Base-by-base conservation (phyloP, 2,113 vertebrate species). In the Ellobius talpinus region DNA sequence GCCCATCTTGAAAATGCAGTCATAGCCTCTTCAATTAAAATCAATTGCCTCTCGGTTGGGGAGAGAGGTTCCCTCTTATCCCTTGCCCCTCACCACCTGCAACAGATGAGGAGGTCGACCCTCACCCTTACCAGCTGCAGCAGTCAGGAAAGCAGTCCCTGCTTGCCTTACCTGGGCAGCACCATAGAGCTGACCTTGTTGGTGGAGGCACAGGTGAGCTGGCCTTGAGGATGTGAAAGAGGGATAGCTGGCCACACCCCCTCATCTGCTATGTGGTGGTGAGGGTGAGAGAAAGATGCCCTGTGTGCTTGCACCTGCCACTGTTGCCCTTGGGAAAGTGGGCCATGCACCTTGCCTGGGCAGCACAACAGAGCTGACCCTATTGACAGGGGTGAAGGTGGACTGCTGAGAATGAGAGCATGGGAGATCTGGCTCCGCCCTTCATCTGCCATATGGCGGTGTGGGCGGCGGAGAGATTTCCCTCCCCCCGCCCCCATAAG, bases 401-500 rank as follows among this genome's bases (percentile, higher is more conserved):
- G n/a, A n/a, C 17, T 3, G 33, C 6, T 33, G 7, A 70, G 17
- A 70, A 21, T 9, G 17, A 19, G 36, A n/a, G 68, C 1, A n/a
- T 19, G 7, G 7, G 70, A 39, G 17, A n/a, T 72, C 70, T 10
- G 36, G 70, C 19, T 4, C 19, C 3, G 8, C 8, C n/a, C n/a
- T n/a, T 73, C n/a, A 73, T 73, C n/a, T 10, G 19, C 19, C 70
- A 4, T 73, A 39, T 73, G 70, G 17, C 3, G 9, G 36, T 39
- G 70, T 73, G 70, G 70, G 70, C 3, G 0, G 2, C 0, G n/a
- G 70, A 39, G n/a, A 73, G 70, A 39, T 73, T 16, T 26, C 8
- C 70, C 7, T 8, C 3, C 7, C 3, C 36, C 8, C 3, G 0
- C 6, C 58, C 19, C 1, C 58, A n/a, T 19, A 19, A 73, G 70